Percentiles rank a stretch among this genome's conserved stretches.
phyloP scores from a whole-genome alignment of 2,113 vertebrate genomes.

The Polypterus senegalus region DNA sequence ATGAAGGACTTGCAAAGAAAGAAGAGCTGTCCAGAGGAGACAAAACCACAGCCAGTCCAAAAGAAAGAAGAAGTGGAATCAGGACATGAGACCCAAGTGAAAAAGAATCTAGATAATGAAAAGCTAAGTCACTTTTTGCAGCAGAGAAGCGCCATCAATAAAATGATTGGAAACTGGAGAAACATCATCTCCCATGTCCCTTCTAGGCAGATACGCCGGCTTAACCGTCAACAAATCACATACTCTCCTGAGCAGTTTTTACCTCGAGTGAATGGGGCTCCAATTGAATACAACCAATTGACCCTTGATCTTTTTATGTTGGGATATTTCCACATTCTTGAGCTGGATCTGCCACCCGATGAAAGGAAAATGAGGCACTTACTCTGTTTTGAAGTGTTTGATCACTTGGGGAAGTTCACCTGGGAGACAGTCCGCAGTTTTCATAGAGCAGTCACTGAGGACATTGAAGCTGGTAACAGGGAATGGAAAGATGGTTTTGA shows the following conservation, averaged over 20 bases:
- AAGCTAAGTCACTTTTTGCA: conserved; percentile 59
- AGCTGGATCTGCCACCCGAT: conserved; percentile 69
- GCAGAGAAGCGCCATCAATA: conserved; percentile 62
- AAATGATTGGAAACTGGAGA: conserved; percentile 71
- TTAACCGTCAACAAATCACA: conserved; percentile 47
- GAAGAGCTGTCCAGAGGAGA: conserved; percentile 17
- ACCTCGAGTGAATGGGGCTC: conserved; percentile 49
- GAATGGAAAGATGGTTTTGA: conserved; percentile 82
- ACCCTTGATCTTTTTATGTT: conserved; percentile 91
- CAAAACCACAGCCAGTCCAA: conserved; percentile 8
- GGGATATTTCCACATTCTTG: conserved; percentile 91
- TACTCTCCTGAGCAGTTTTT: conserved; percentile 88
- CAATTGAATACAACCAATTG: conserved; percentile 60
- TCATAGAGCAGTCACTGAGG: conserved; percentile 74
- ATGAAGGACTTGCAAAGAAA: conserved; percentile 39
- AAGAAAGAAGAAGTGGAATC: background rate
- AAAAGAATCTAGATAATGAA: conserved; percentile 35
- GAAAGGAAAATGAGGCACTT: conserved; percentile 82
- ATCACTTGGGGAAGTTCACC: conserved; percentile 70
- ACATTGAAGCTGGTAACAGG: conserved; percentile 72
- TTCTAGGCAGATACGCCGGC: conserved; percentile 49
- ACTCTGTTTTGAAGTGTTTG: conserved; percentile 92
- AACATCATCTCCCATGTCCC: conserved; percentile 58
- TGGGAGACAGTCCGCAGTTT: conserved; percentile 77
- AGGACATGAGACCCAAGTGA: conserved; percentile 24